Evolutionary conservation across 1,140 invertebrate genomes (phyloP).

Genomic region (Samia ricini): DNA sequence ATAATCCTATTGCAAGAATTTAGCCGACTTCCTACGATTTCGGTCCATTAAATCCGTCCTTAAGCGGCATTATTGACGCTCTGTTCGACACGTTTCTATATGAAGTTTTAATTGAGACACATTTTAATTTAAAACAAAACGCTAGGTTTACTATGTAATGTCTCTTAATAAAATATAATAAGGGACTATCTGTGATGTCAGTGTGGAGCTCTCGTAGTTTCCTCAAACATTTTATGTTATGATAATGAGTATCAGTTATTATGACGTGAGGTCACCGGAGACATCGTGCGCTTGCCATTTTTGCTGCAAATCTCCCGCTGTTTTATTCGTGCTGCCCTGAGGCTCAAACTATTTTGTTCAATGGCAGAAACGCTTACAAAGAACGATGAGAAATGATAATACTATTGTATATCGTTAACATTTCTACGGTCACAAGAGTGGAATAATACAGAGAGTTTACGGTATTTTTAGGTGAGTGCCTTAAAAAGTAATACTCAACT

Average conservation of each 20-base stretch:
- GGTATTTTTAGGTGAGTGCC: too few species aligned
- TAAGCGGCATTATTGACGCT: conserved; percentile 21
- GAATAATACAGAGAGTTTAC: background rate
- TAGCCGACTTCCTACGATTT: conserved; percentile 30
- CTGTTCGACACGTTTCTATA: background rate
- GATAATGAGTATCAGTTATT: conserved; percentile 48
- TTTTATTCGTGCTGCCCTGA: conserved; percentile 9
- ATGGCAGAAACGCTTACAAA: conserved; percentile 33
- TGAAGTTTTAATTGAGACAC: background rate
- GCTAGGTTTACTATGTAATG: too few species aligned
- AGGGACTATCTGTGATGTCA: too few species aligned
- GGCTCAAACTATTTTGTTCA: conserved; percentile 11
- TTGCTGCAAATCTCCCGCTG: conserved; percentile 44
- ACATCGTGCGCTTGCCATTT: conserved; percentile 60
- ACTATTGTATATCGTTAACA: conserved; percentile 10
- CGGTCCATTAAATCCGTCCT: conserved; percentile 19
- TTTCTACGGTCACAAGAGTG: background rate
- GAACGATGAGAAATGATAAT: conserved; percentile 46
- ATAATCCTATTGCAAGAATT: conserved; percentile 36
- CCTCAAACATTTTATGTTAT: conserved; percentile 42
- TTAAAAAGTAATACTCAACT: too few species aligned
- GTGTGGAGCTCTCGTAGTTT: conserved; percentile 27
- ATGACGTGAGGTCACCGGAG: conserved; percentile 32
- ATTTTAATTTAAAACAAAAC: too few species aligned
- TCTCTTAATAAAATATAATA: background rate